A percentile compares a stretch with the other conserved stretches of the same genome.
Evolutionary conservation across 92 coral and sea anemone species (phyloP).

Genomic region (Palythoa heliodiscus): DNA sequence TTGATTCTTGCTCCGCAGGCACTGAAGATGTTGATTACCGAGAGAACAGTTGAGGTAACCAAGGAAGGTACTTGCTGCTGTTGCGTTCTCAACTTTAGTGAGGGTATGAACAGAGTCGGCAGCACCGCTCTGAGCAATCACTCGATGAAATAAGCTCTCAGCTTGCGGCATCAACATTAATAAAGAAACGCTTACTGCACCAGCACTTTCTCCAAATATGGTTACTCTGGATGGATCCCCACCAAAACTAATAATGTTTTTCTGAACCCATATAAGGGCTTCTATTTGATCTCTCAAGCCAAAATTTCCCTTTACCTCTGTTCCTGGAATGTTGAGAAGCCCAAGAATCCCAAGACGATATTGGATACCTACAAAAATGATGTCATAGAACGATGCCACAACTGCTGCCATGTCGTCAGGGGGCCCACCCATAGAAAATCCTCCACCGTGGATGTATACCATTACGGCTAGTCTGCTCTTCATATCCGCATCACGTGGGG

Average conservation of each 20-base stretch:
- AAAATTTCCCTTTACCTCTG: constrained; percentile 66
- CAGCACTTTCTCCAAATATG: constrained; percentile 51
- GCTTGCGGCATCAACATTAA: constrained; percentile 44
- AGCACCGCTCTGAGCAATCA: constrained; percentile 43
- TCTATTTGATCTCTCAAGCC: constrained; percentile 72
- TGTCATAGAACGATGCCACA: constrained; percentile 57
- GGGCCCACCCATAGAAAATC: constrained; percentile 34
- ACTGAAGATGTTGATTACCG: not conserved
- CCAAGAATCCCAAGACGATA: constrained; percentile 79
- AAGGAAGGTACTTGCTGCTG: not conserved
- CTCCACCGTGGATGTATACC: constrained; percentile 82
- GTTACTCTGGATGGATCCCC: constrained; percentile 49
- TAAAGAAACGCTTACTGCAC: constrained; percentile 28
- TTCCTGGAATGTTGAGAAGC: constrained; percentile 68
- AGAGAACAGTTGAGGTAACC: constrained; percentile 13
- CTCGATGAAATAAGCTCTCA: constrained; percentile 42
- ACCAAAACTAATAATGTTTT: constrained; percentile 46
- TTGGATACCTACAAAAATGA: constrained; percentile 68
- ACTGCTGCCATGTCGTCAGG: constrained; percentile 19
- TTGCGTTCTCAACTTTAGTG: not conserved
- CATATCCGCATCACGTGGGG: constrained; percentile 36
- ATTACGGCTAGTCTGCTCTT: constrained; percentile 54
- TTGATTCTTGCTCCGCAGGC: constrained; percentile 5
- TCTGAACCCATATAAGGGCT: constrained; percentile 52
- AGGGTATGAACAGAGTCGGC: constrained; percentile 5